phyloP scores from a whole-genome alignment of 2,888 invertebrate genomes.

The Mimumesa dahlbomi region DNA sequence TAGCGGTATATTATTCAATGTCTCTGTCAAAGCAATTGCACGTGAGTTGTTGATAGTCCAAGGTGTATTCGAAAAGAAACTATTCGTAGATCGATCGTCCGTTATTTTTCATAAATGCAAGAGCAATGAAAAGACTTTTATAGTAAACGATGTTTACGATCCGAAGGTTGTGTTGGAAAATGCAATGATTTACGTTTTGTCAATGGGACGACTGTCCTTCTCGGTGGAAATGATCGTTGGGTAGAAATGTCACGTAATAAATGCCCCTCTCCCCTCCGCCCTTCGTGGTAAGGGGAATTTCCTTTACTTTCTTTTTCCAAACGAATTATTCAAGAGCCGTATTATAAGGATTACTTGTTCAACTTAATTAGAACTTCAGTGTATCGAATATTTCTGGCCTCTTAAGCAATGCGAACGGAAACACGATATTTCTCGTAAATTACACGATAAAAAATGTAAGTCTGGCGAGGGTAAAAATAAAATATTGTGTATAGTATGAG shows the following conservation, averaged over 20 bases:
- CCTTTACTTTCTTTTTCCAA: conserved; percentile 26
- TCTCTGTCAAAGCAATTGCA: too few relatives aligned
- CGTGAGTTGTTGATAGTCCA: conserved; percentile 10
- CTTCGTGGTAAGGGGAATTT: conserved; percentile 39
- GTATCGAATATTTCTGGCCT: conserved; percentile 50
- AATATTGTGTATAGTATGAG: too few relatives aligned
- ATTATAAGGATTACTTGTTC: too few relatives aligned
- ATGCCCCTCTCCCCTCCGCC: too few relatives aligned
- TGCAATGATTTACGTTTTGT: conserved; percentile 47
- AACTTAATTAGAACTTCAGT: too few relatives aligned
- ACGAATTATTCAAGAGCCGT: conserved; percentile 47
- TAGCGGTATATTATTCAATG: too few relatives aligned
- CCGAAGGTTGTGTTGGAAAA: conserved; percentile 18
- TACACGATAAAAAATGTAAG: too few relatives aligned
- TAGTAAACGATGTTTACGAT: conserved; percentile 15
- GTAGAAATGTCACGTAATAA: conserved; percentile 50
- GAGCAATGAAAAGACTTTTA: background rate
- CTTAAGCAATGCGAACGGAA: too few relatives aligned
- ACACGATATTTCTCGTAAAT: too few relatives aligned
- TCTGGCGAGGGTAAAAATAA: too few relatives aligned
- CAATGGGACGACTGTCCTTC: conserved; percentile 42
- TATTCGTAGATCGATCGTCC: background rate
- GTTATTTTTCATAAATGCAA: conserved; percentile 1
- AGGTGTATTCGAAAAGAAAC: conserved; percentile 4
- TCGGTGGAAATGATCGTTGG: conserved; percentile 37